Evolutionary conservation across 2,888 invertebrate species (phyloP).

Genomic region (Coecobrya sp.): DNA sequence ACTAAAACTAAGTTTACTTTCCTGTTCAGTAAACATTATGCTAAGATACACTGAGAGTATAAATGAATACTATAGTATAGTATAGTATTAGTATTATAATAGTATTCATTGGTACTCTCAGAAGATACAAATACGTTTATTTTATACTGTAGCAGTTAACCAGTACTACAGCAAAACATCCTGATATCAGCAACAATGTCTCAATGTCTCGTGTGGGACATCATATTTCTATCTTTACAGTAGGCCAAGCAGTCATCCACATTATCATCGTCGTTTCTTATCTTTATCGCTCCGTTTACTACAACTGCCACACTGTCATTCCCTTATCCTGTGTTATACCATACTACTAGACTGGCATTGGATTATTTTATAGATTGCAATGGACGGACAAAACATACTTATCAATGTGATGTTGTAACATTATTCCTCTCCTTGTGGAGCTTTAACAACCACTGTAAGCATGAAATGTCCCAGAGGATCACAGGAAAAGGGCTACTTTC

Average conservation of each 20-base stretch:
- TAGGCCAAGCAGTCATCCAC: conserved; percentile 41
- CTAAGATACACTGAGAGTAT: background rate
- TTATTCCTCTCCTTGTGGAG: conserved; percentile 64
- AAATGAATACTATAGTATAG: too few species aligned
- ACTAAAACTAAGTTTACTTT: background rate
- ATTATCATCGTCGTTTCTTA: conserved; percentile 36
- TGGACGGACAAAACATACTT: conserved; percentile 15
- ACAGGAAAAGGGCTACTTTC: conserved; percentile 43
- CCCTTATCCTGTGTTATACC: conserved; percentile 22
- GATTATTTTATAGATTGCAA: background rate
- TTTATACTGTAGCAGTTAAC: background rate
- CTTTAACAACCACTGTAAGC: conserved; percentile 61
- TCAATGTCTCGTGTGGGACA: conserved; percentile 4
- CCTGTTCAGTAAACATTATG: background rate
- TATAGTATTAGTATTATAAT: too few species aligned
- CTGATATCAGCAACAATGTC: background rate
- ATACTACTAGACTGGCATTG: background rate
- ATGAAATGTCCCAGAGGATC: conserved; percentile 69
- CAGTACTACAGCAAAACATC: background rate
- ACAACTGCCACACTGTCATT: conserved; percentile 23
- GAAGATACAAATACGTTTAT: too few species aligned
- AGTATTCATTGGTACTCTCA: too few species aligned
- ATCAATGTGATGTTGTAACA: conserved; percentile 37
- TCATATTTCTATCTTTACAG: background rate
- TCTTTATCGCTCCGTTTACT: conserved; percentile 42